Percentiles rank a stretch among this genome's conserved stretches.
Conservation (phyloP, 2,888 invertebrate species). For the Drosophila fulvimacula region DNA sequence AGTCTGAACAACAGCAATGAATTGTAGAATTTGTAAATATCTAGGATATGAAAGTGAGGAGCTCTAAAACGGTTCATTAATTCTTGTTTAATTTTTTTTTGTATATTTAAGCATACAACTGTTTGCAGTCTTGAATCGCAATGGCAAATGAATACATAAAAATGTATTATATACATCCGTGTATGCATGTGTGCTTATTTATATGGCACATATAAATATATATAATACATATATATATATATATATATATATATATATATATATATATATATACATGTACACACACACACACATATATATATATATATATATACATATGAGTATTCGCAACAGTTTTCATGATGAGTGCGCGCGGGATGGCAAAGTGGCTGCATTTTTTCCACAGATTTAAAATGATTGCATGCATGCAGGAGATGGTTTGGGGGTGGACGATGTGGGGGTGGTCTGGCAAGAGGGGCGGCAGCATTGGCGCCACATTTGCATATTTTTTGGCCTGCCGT, state of each 20-base stretch:
- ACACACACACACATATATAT: neutral
- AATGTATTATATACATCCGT: no score
- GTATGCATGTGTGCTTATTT: no score
- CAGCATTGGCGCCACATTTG: constrained; percentile 29
- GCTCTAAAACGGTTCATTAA: constrained; percentile 18
- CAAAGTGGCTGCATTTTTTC: constrained; percentile 61
- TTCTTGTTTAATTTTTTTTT: constrained; percentile 39
- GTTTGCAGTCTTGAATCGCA: constrained; percentile 14
- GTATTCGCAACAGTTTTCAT: constrained; percentile 49
- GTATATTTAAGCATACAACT: constrained; percentile 10
- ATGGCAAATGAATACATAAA: neutral
- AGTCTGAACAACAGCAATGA: neutral
- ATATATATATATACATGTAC: neutral
- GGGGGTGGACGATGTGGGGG: constrained; percentile 1
- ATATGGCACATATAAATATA: constrained; percentile 10
- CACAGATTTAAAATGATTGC: constrained; percentile 66
- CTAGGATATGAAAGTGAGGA: neutral
- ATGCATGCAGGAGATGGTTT: constrained; percentile 6
- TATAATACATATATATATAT: neutral
- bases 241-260: neutral
- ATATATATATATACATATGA: constrained; percentile 7
- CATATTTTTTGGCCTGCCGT: constrained; percentile 29
- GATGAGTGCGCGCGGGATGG: constrained; percentile 39
- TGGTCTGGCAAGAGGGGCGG: neutral
- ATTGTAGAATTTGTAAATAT: neutral